phyloP scores from a whole-genome alignment of 2,888 invertebrate species.

The Drosophila atroscutellata region DNA sequence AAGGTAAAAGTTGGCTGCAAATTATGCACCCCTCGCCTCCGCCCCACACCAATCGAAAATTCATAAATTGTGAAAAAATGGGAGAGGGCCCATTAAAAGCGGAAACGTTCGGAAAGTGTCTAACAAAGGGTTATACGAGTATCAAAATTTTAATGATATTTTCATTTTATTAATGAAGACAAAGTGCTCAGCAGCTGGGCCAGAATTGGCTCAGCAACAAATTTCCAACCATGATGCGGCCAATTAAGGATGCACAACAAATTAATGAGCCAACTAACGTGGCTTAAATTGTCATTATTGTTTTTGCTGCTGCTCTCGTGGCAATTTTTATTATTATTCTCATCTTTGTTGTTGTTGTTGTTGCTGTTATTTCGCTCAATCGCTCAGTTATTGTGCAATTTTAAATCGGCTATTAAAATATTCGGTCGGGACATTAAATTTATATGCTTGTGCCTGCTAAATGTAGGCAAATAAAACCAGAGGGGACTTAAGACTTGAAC shows the following conservation, averaged over 20 bases:
- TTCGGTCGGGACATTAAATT: constrained; percentile 37
- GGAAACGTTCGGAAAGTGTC: constrained; percentile 15
- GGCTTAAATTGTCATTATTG: constrained; percentile 53
- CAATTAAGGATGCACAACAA: constrained; percentile 65
- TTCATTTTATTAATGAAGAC: constrained; percentile 57
- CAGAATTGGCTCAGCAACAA: constrained; percentile 14
- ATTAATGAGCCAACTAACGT: constrained; percentile 68
- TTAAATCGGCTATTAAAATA: constrained; percentile 49
- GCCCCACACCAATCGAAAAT: neutral
- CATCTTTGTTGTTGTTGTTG: neutral
- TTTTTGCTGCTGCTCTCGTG: neutral
- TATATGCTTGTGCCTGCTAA: constrained; percentile 13
- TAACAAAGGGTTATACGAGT: constrained; percentile 47
- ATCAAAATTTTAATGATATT: constrained; percentile 56
- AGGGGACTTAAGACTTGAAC: neutral
- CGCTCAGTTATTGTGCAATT: constrained; percentile 57
- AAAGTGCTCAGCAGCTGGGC: constrained; percentile 34
- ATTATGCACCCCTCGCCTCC: constrained; percentile 5
- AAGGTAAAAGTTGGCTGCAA: constrained; percentile 40
- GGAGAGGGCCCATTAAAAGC: constrained; percentile 31
- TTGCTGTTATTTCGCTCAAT: constrained; percentile 21
- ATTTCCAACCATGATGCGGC: constrained; percentile 42
- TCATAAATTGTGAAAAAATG: constrained; percentile 56
- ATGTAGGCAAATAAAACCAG: neutral
- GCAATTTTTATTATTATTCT: neutral